Base-by-base conservation (phyloP, 2,113 vertebrate genomes). In the Beaufortia kweichowensis region DNA sequence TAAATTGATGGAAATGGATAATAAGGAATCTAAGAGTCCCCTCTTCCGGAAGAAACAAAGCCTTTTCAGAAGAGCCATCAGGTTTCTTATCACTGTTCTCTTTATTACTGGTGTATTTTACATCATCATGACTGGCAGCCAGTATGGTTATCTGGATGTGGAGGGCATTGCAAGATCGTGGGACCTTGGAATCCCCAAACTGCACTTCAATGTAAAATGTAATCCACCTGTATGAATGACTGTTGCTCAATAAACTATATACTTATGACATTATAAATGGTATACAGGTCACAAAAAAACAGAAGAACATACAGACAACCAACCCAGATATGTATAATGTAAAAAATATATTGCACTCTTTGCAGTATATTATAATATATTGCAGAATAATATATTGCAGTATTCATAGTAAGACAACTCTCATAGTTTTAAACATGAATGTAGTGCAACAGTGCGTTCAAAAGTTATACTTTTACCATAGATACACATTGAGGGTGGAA, bases 171-270 rank as follows among this genome's bases (percentile, higher is more conserved):
- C 21, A 50, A 60, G 61, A 48, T 43, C 60, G 19, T 70, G 63
- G 63, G 0, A 10, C 17, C 28, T n/a, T 31, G 39, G 10, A 6
- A 28, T 57, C 14, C 33, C 61, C 28, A 72, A 63, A 35, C 63
- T 29, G 60, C 35, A 19, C 8, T 55, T 23, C 43, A 12, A 23
- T 31, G 17, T 12, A 7, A 33, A 26, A 26, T 33, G 35, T 61
- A 46, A 26, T 28, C 77, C 69, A 7, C 48, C 50, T 9, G 15
- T 43, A 46, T 55, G 23, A 76, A 76, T 21, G 4, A 6, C 43
- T 60, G 12, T 2, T 26, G n/a, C 28, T 24, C 46, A 55, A 70
- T 71, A 71, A 71, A 71, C n/a, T n/a, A n/a, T n/a, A n/a, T n/a
- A n/a, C n/a, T n/a, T n/a, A n/a, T n/a, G n/a, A n/a, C n/a, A n/a